These are phyloP conservation scores for Aphodius granarius DNA, from an alignment of 2,888 invertebrate species.

Conservation along the genomic window DNA sequence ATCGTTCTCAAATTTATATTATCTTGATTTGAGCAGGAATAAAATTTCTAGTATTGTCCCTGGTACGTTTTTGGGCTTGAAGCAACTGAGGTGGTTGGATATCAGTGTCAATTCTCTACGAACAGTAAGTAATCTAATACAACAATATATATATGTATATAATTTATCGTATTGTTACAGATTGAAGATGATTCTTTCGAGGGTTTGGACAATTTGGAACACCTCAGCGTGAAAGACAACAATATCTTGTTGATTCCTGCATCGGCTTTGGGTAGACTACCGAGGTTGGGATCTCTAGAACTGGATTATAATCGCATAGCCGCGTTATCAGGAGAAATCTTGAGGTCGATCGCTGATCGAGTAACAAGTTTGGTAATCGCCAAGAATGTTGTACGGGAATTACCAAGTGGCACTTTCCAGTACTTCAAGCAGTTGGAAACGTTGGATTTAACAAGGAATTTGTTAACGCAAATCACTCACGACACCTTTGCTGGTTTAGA, in stretches of 20 bases:
- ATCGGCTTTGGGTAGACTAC: constrained; percentile 77
- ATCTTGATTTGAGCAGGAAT: constrained; percentile 82
- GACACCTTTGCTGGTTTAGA: constrained; percentile 79
- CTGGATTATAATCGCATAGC: constrained; percentile 87
- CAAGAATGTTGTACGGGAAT: constrained; percentile 83
- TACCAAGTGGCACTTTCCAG: constrained; percentile 79
- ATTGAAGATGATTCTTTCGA: constrained; percentile 88
- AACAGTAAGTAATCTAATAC: constrained; percentile 62
- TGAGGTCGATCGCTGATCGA: constrained; percentile 71
- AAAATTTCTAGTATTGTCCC: constrained; percentile 79
- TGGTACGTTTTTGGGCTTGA: constrained; percentile 78
- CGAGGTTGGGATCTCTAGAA: constrained; percentile 71
- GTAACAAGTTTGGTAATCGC: constrained; percentile 73
- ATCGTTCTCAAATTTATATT: constrained; percentile 67
- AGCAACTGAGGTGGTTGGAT: constrained; percentile 72
- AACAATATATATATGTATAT: neutral
- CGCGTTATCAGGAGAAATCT: constrained; percentile 77
- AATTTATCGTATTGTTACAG: constrained; percentile 54
- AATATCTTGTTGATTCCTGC: constrained; percentile 85
- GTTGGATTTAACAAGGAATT: constrained; percentile 80
- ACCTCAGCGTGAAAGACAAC: constrained; percentile 81
- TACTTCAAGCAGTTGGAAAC: constrained; percentile 72
- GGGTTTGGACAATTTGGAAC: constrained; percentile 75
- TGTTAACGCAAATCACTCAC: constrained; percentile 69
- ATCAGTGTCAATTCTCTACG: constrained; percentile 84